Evolutionary conservation across 2,888 invertebrate genomes (phyloP).

Genomic region (Metopia argyrocephala): DNA sequence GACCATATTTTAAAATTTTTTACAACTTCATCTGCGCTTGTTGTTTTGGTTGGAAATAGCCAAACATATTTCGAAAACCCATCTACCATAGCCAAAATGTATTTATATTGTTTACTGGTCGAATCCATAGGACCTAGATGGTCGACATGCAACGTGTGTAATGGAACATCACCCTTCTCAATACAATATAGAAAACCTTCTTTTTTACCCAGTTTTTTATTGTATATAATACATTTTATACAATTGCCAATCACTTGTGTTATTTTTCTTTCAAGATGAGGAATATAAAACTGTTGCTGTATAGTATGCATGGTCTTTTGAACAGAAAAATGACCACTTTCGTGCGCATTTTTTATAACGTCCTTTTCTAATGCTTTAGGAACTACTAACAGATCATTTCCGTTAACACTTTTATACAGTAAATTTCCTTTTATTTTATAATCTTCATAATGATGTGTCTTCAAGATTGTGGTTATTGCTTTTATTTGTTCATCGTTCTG

Average conservation of each 20-base stretch:
- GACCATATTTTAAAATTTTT: no score
- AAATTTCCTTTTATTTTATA: constrained; percentile 45
- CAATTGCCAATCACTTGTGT: constrained; percentile 26
- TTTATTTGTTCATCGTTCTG: constrained; percentile 8
- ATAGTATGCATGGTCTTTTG: constrained; percentile 43
- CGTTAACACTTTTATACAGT: constrained; percentile 46
- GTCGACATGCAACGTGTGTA: constrained; percentile 72
- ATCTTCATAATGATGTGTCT: constrained; percentile 43
- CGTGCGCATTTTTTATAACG: constrained; percentile 40
- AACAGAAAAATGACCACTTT: constrained; percentile 46
- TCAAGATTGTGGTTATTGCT: neutral
- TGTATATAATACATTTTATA: constrained; percentile 47
- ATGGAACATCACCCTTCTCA: constrained; percentile 69
- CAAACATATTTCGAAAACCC: constrained; percentile 14
- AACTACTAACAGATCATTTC: constrained; percentile 47
- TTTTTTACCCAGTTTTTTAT: constrained; percentile 69
- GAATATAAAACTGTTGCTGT: constrained; percentile 50
- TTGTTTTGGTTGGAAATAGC: neutral
- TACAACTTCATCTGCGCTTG: neutral
- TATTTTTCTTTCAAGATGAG: constrained; percentile 51
- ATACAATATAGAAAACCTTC: constrained; percentile 72
- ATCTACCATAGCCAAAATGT: neutral
- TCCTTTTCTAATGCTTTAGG: constrained; percentile 51
- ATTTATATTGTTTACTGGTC: constrained; percentile 21
- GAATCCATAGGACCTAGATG: constrained; percentile 33